These are phyloP conservation scores for Corynorhinus townsendii DNA, from an alignment of 2,113 vertebrate genomes.

Conservation along the genomic window DNA sequence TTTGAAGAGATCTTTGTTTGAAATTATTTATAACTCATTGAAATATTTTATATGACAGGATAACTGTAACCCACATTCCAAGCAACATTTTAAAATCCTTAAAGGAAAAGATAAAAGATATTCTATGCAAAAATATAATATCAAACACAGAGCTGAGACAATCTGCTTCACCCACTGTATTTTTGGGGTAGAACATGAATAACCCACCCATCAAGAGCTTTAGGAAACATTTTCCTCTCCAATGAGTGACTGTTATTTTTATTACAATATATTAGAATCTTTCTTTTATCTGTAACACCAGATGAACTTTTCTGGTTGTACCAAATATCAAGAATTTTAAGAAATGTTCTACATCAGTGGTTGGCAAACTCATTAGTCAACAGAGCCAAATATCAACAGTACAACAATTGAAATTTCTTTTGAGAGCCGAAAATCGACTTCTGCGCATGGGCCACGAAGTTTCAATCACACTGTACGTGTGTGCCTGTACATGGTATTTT, in stretches of 20 bases:
- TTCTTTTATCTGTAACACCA: not conserved
- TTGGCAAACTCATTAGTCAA: too few relatives aligned
- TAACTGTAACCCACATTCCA: not conserved
- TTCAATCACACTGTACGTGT: too few relatives aligned
- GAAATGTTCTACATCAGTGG: not conserved
- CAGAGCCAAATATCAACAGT: too few relatives aligned
- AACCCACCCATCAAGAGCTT: not conserved
- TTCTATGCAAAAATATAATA: not conserved
- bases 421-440: too few relatives aligned
- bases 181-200: not conserved
- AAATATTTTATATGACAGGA: slow-evolving; percentile 17
- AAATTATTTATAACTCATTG: not conserved
- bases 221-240: not conserved
- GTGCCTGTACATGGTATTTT: too few relatives aligned
- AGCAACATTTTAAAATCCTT: not conserved
- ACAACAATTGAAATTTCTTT: too few relatives aligned
- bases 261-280: not conserved
- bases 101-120: not conserved
- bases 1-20: not conserved
- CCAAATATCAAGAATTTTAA: not conserved
- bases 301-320: not conserved
- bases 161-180: not conserved
- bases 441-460: too few relatives aligned
- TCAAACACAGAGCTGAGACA: not conserved
- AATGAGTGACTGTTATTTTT: not conserved